Conservation (phyloP, 37 sponge, comb jelly and placozoan species). For the Geodia barretti region DNA sequence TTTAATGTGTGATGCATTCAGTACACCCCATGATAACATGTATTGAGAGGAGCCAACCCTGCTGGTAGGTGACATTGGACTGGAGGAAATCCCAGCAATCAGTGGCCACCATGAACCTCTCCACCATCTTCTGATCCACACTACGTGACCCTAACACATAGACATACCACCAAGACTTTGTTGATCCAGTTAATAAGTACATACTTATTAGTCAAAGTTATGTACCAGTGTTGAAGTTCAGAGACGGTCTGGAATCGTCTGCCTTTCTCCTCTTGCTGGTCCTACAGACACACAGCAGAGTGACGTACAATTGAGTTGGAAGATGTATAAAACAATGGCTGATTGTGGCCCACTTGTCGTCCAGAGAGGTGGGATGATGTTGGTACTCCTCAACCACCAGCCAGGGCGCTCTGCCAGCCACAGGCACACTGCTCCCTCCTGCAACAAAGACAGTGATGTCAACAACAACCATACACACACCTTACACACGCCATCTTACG, state of each 20-base stretch:
- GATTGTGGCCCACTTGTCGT: slow-evolving; percentile 26
- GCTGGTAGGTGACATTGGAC: slow-evolving; percentile 77
- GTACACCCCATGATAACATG: too few species aligned
- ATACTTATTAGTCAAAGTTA: not conserved
- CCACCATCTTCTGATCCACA: slow-evolving; percentile 42
- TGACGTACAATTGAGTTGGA: not conserved
- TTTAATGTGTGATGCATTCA: too few species aligned
- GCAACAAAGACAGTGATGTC: too few species aligned
- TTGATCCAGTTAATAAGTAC: not conserved
- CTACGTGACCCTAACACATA: slow-evolving; percentile 23
- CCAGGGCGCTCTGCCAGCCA: slow-evolving; percentile 25
- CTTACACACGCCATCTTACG: too few species aligned
- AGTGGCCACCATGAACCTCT: slow-evolving; percentile 71
- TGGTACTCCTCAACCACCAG: slow-evolving; percentile 37
- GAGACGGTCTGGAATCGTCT: slow-evolving; percentile 29
- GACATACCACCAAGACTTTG: not conserved
- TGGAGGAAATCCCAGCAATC: slow-evolving; percentile 87
- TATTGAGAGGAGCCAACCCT: too few species aligned
- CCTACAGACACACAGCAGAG: not conserved
- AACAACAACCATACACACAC: too few species aligned
- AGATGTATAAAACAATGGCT: not conserved
- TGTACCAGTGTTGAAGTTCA: slow-evolving; percentile 42
- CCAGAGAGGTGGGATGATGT: slow-evolving; percentile 1
- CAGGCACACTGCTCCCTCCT: not conserved
- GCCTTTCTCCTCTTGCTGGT: slow-evolving; percentile 43